A percentile compares a stretch with the other conserved stretches of the same genome.
Conservation (phyloP, 2,113 vertebrate genomes). For the Stomatorhinus ivindoensis region DNA sequence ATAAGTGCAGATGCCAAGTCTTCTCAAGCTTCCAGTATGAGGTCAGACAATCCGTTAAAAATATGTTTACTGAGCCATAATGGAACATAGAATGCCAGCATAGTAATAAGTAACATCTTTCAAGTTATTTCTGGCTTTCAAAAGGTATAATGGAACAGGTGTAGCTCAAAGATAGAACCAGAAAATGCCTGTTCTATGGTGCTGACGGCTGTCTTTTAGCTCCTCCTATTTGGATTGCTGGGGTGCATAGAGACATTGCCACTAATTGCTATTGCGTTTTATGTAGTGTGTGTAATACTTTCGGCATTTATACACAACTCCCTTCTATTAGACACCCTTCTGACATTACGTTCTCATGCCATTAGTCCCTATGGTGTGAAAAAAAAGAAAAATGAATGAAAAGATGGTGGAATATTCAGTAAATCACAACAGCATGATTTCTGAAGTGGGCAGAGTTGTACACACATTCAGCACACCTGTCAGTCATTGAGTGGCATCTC, state of each 20-base stretch:
- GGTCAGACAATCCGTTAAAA: background rate
- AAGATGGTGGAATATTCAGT: background rate
- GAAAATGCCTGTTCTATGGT: background rate
- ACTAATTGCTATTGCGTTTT: background rate
- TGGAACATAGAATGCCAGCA: background rate
- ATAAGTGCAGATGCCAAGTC: background rate
- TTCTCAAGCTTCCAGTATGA: background rate
- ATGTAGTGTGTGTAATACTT: constrained; percentile 9
- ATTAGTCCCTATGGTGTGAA: background rate
- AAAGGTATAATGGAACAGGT: background rate
- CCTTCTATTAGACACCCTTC: background rate
- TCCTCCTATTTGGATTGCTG: background rate
- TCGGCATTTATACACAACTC: background rate
- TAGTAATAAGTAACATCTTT: background rate
- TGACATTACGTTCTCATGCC: constrained; percentile 8
- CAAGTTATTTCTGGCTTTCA: background rate
- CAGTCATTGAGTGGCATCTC: background rate
- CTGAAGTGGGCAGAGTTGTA: background rate
- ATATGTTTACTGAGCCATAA: background rate
- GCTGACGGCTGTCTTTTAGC: background rate
- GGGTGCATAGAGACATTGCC: background rate
- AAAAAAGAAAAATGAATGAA: background rate
- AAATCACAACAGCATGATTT: background rate
- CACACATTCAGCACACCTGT: background rate
- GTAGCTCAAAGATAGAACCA: background rate